Evolutionary conservation across 2,113 vertebrate species (phyloP), one percentile per base, ranked within the genome.

Genomic region (Thalassoma bifasciatum): DNA sequence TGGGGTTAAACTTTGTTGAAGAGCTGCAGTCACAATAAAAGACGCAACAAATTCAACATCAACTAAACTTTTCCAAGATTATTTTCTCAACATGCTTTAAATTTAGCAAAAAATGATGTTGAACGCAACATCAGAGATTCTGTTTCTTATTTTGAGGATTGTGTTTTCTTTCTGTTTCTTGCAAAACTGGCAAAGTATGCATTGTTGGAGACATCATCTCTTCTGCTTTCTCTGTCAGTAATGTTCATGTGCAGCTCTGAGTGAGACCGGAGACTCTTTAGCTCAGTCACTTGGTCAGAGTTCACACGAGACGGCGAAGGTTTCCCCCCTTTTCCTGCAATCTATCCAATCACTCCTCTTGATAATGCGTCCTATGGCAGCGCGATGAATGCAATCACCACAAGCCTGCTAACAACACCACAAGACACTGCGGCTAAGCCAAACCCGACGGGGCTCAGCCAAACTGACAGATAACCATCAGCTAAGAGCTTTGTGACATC

Each of bases 401-500:
- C 88, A 79, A 72, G 67, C 82, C 78, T 24, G 75, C 82, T 80
- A 80, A 88, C 86, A 86, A 50, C 87, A 83, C 87, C 90, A 83
- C 86, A 72, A 88, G 84, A 87, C 86, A 68, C 79, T 19, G 81
- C 53, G 67, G 75, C 86, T 76, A 54, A 87, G 82, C 84, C 88
- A 86, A 86, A 88, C 71, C 77, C 76, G 40, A 69, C 58, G 24
- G 81, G 63, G 66, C 77, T 63, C 70, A 76, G 90, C 86, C 88
- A 90, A 89, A 88, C 72, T 40, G 11, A 12, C 66, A 72, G 92
- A 94, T 93, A 94, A 88, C 81, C 84, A 92, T 91, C 92, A 75
- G 85, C 82, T 90, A 88, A 91, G 90, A 90, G 89, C 87, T 88
- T 87, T 87, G 91, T 93, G 91, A 93, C 92, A 93, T 93, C 92